Evolutionary conservation across 2,113 vertebrate genomes (phyloP).

Genomic region (Hemiscyllium ocellatum): DNA sequence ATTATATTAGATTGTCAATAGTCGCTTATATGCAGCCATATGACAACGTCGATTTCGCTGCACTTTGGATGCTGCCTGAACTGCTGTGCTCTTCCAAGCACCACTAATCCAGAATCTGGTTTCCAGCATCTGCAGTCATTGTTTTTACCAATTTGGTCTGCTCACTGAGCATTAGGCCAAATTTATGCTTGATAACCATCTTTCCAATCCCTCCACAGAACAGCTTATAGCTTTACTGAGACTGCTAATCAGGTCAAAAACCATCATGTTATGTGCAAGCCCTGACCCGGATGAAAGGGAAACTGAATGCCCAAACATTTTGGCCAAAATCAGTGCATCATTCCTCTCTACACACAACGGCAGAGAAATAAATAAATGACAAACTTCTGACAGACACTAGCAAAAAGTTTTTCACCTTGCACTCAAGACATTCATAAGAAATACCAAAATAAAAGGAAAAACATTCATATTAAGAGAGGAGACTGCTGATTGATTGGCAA

Average conservation of each 20-base stretch:
- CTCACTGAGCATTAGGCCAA: not conserved
- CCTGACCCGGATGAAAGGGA: not conserved
- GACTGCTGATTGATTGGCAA: too few species aligned
- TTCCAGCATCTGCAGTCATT: too few species aligned
- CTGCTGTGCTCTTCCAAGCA: too few species aligned
- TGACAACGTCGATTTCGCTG: too few species aligned
- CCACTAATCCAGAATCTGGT: too few species aligned
- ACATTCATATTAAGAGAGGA: too few species aligned
- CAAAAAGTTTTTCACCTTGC: too few species aligned
- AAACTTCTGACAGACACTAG: too few species aligned
- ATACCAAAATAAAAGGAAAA: too few species aligned
- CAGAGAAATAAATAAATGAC: not conserved
- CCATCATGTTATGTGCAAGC: not conserved
- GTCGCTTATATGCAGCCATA: too few species aligned
- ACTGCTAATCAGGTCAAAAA: not conserved
- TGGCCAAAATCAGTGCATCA: not conserved
- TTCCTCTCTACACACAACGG: not conserved
- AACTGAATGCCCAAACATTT: not conserved
- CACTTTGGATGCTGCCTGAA: too few species aligned
- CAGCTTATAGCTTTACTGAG: not conserved
- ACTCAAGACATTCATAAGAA: too few species aligned
- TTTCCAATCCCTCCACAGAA: not conserved
- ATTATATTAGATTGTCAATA: not conserved
- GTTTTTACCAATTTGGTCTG: not conserved
- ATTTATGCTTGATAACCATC: not conserved